phyloP scores from a whole-genome alignment of 2,797 vertebrate species.

The Thripadectes ignobilis region DNA sequence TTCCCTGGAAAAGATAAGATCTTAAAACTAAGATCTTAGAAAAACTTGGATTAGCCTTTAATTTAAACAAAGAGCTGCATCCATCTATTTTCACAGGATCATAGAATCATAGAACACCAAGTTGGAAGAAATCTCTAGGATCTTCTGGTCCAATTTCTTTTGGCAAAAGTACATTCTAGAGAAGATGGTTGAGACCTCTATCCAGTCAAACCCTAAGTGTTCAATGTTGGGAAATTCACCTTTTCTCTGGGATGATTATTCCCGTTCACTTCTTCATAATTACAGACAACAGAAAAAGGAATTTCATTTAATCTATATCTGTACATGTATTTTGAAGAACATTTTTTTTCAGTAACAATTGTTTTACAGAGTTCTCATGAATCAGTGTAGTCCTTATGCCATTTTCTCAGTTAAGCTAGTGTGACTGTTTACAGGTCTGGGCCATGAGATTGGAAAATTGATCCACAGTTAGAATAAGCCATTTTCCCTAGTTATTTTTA shows the following conservation, averaged over 20 bases:
- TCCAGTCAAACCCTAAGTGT: not conserved
- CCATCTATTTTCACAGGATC: not conserved
- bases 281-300: not conserved
- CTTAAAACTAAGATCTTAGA: not conserved
- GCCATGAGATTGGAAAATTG: not conserved
- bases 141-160: not conserved
- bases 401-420: not conserved
- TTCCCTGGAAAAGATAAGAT: not conserved
- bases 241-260: not conserved
- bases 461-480: not conserved
- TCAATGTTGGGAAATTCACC: not conserved
- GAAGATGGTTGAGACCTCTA: not conserved
- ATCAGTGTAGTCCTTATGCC: not conserved
- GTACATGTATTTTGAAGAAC: not conserved
- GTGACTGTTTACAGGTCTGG: not conserved
- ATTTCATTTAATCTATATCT: not conserved
- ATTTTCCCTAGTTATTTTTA: conserved; percentile 1
- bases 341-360: not conserved
- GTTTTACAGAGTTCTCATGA: not conserved
- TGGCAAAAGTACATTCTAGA: not conserved
- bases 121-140: not conserved
- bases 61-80: not conserved
- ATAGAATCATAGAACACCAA: not conserved
- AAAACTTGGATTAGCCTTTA: not conserved
- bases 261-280: not conserved